Percentiles rank a stretch among this genome's conserved stretches.
These are phyloP conservation scores for Atractosteus spatula DNA, from an alignment of 2,113 vertebrate genomes.

Conservation along the genomic window DNA sequence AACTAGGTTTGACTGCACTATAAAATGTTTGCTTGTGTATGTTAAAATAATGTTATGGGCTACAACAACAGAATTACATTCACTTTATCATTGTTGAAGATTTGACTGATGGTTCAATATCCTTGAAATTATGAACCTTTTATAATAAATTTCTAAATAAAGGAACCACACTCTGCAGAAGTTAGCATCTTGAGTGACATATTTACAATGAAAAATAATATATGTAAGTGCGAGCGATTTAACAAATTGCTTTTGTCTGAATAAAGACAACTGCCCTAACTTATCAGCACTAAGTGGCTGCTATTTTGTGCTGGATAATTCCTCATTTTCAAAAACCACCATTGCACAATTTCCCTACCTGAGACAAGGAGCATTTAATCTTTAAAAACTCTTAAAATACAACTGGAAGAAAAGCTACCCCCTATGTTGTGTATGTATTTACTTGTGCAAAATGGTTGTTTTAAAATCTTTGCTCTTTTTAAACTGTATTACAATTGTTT, in stretches of 20 bases:
- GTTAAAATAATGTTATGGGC: not conserved
- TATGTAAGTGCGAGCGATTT: not conserved
- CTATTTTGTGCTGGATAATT: not conserved
- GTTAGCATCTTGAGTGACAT: not conserved
- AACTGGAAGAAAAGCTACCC: not conserved
- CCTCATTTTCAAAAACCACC: not conserved
- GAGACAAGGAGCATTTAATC: not conserved
- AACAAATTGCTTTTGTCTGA: not conserved
- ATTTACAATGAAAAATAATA: not conserved
- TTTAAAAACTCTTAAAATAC: constrained; percentile 2
- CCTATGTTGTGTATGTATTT: no score
- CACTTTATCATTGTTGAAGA: not conserved
- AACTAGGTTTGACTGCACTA: not conserved
- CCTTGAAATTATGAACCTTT: not conserved
- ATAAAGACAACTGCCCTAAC: not conserved
- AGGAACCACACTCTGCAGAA: no score
- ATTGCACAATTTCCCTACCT: not conserved
- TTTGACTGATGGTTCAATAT: not conserved
- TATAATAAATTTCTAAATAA: not conserved
- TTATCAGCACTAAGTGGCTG: not conserved
- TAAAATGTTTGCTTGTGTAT: not conserved
- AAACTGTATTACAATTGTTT: no score
- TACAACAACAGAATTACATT: not conserved
- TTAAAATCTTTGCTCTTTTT: no score
- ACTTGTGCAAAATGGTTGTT: no score